Conservation (phyloP, 1,140 invertebrate genomes). For the Paracyclopina nana region DNA sequence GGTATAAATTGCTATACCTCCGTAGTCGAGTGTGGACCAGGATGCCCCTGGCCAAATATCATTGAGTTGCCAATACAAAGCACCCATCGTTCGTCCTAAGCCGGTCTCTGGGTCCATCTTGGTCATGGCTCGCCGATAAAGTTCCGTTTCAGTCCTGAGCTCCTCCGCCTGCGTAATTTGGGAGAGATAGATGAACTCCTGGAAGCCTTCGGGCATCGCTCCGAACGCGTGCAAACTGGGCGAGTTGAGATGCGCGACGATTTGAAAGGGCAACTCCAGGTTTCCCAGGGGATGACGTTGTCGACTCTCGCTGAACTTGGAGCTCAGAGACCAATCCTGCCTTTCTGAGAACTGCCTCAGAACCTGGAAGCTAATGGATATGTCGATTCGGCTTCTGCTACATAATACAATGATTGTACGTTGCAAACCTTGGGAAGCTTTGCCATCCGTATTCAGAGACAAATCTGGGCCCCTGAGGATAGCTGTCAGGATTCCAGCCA, state of each 20-base stretch:
- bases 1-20: not conserved
- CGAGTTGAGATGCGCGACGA: no score
- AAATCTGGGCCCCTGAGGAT: slow-evolving; percentile 61
- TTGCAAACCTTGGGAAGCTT: slow-evolving; percentile 55
- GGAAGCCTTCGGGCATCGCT: slow-evolving; percentile 24
- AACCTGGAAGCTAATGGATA: no score
- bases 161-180: slow-evolving; percentile 47
- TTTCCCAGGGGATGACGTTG: slow-evolving; percentile 56
- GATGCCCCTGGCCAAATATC: slow-evolving; percentile 95
- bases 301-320: slow-evolving; percentile 42
- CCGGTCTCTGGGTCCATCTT: slow-evolving; percentile 30
- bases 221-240: no score
- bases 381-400: no score
- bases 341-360: slow-evolving; percentile 27
- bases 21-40: slow-evolving; percentile 42
- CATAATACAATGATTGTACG: no score
- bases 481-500: slow-evolving; percentile 53
- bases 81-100: slow-evolving; percentile 81
- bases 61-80: slow-evolving; percentile 96
- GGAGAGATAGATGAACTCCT: slow-evolving; percentile 26
- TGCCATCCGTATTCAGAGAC: slow-evolving; percentile 92
- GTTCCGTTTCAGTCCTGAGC: slow-evolving; percentile 17
- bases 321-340: slow-evolving; percentile 38
- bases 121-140: slow-evolving; percentile 14
- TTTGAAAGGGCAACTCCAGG: slow-evolving; percentile 24